Base-by-base conservation (phyloP, 2,113 vertebrate species). In the Paracanthobrama guichenoti region DNA sequence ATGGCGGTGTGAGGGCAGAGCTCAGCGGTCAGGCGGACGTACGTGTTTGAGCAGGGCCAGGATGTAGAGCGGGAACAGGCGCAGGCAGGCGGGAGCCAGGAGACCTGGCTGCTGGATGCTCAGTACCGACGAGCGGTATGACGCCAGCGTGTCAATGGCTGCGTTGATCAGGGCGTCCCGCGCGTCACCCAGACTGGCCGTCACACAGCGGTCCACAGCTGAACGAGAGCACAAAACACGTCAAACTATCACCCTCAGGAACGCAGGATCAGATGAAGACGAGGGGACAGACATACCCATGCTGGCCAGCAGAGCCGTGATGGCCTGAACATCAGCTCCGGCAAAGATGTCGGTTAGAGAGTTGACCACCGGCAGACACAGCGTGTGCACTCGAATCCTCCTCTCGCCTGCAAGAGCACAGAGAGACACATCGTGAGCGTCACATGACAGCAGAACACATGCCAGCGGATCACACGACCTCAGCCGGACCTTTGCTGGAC, bases 41-140 rank as follows among this genome's bases (percentile, higher is more conserved):
- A 98, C 98, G 95, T 99, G 97, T 88, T 99, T 99, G 55, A 99
- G 92, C 84, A 99, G 95, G 31, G 97, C 97, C 76, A 99, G 92
- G 3, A 97, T 90, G 77, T 94, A 97, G 9, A 99, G 95, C 0
- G 98, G 97, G 69, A 99, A 97, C 86, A 99, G 96, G 1, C 96
- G 88, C 75, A 99, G 93, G 0, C 96, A 97, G 89, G 88, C 88
- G 1, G 98, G 97, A 18, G 95, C 93, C 81, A 97, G 93, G 53
- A 99, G 95, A 1, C 97, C 98, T 0, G 97, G 96, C 77, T 99
- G 98, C 5, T 97, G 97, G 88, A 96, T 88, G 87, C 94, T 96
- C 7, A 99, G 91, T 77, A 96, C 97, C 0, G 95, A 94, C 0
- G 95, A 92, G 0, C 97, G 95, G 77, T 95, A 99, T 0, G 97